Evolutionary conservation across 1,140 invertebrate genomes (phyloP), one percentile per base, ranked within the genome.

Genomic region (Daktulosphaira vitifoliae): DNA sequence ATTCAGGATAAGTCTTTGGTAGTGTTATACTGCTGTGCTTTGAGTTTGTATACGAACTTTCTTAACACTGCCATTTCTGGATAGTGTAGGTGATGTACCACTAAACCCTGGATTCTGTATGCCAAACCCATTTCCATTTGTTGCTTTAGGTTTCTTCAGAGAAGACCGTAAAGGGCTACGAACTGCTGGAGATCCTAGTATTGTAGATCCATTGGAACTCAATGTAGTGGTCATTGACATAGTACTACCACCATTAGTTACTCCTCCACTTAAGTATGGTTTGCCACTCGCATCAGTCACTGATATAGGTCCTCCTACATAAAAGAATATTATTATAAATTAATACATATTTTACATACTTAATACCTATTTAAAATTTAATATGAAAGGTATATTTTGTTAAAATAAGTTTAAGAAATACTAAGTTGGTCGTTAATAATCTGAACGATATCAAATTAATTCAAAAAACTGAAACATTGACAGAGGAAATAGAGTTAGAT

Each of bases 41-140:
- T 89, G 87, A 15, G 88, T 90, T 73, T 92, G 88, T 75, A 92
- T 90, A 22, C 89, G 80, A 13, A 92, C 89, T 78, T 90, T 90
- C 72, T 90, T 90, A 66, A 88, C 84, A 69, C 87, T 89, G 1
- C 87, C 88, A 69, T 90, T 90, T 42, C 89, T 79, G 22, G 84
- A 82, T 13, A 90, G 76, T 0, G 87, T 87, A 1, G 87, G 89
- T 11, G 88, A 90, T 65, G 85, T 83, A 1, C 85, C 82, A 2
- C 86, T 87, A 69, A 86, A 89, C 18, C 88, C 88, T 0, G 88
- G 88, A 77, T 92, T 90, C 67, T 88, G 87, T 37, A 90, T 90
- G n/a, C 89, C 89, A 18, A 89, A 74, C 25, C 79, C 82, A 22
- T 78, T 78, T 64, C 79, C 66, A 67, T 75, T 67, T 52, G 76